phyloP scores from a whole-genome alignment of 2,797 vertebrate species.

The Sternarchorhynchus goeldii region DNA sequence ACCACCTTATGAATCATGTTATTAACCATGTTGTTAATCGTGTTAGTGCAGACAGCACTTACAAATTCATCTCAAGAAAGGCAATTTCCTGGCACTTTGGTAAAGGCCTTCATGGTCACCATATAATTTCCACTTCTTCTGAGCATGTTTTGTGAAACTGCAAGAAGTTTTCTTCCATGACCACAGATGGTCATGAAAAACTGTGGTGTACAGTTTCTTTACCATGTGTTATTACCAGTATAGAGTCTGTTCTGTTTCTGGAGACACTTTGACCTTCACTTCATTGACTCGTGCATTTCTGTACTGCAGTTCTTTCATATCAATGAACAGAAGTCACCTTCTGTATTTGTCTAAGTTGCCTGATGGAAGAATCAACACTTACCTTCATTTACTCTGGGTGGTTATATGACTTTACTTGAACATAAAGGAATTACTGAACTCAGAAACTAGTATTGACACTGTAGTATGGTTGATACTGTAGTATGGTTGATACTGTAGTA shows the following conservation, averaged over 20 bases:
- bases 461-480: too few relatives aligned
- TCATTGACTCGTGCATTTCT: background rate
- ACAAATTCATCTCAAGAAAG: slow-evolving; percentile 1
- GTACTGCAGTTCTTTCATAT: background rate
- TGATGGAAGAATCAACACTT: background rate
- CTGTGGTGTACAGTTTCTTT: background rate
- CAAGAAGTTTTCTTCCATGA: slow-evolving; percentile 1
- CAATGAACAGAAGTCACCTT: background rate
- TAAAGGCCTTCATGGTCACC: background rate
- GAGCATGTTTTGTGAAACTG: background rate
- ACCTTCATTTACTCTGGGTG: background rate
- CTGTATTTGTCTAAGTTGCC: background rate
- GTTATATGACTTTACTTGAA: too few relatives aligned
- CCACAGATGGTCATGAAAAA: background rate
- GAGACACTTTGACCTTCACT: slow-evolving; percentile 2
- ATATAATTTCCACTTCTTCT: background rate
- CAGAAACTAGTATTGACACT: too few relatives aligned
- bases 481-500: too few relatives aligned
- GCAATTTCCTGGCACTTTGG: slow-evolving; percentile 2
- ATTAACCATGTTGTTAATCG: background rate
- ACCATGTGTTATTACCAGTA: slow-evolving; percentile 7
- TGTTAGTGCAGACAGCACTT: background rate
- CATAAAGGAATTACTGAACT: too few relatives aligned
- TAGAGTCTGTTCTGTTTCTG: background rate
- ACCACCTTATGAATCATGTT: background rate